A percentile compares a stretch with the other conserved stretches of the same genome.
Evolutionary conservation across 2,888 invertebrate species (phyloP).

Genomic region (Volucella bombylans): DNA sequence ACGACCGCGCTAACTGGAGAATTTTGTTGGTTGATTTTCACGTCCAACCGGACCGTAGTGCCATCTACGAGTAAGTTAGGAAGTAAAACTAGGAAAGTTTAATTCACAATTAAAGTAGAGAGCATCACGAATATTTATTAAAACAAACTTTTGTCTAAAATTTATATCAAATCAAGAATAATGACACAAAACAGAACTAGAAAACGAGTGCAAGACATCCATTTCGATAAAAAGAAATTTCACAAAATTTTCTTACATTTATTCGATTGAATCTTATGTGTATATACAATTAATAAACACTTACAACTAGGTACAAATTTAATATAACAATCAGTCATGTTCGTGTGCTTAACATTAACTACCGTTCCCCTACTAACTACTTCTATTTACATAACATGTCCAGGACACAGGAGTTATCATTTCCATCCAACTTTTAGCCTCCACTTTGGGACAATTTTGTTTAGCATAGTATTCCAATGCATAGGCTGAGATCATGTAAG

Average conservation of each 20-base stretch:
- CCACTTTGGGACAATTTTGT: conserved; percentile 77
- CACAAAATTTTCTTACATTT: neutral
- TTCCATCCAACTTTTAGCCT: conserved; percentile 76
- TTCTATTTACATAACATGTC: conserved; percentile 79
- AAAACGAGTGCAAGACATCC: too few species aligned
- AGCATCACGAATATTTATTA: too few species aligned
- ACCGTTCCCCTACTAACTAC: neutral
- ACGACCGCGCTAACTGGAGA: too few species aligned
- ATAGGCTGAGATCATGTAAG: conserved; percentile 86
- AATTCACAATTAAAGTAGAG: too few species aligned
- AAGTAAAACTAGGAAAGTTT: too few species aligned
- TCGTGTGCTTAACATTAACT: neutral
- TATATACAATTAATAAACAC: conserved; percentile 17
- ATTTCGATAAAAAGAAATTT: too few species aligned
- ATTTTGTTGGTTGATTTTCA: too few species aligned
- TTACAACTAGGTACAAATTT: conserved; percentile 21
- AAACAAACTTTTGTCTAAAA: too few species aligned
- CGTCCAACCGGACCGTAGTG: too few species aligned
- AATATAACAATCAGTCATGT: conserved; percentile 12
- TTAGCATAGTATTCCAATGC: conserved; percentile 87
- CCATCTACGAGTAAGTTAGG: too few species aligned
- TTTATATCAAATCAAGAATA: too few species aligned
- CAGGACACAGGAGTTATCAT: conserved; percentile 83
- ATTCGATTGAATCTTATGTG: conserved; percentile 6
- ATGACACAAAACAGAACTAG: too few species aligned